Evolutionary conservation across 1,140 invertebrate species (phyloP), one percentile per base, ranked within the genome.

Genomic region (Drosophila bocqueti): DNA sequence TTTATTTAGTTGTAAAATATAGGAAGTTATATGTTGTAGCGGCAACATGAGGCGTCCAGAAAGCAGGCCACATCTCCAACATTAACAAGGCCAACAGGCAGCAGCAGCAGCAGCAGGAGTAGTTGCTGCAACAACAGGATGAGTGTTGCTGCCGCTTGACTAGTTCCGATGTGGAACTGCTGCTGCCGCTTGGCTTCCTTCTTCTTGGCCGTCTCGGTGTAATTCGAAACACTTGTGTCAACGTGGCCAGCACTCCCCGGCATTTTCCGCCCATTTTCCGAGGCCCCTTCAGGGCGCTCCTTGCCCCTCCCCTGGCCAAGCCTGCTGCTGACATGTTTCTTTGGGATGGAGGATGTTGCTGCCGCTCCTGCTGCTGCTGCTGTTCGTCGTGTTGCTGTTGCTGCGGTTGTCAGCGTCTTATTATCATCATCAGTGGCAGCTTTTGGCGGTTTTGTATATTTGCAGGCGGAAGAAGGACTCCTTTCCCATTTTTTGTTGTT

Each of bases 161-260:
- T 78, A 64, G 76, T 60, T 74, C 69, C 47, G 38, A 62, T 64
- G 73, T 43, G 40, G 59, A 38, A 34, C 26, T 55, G 54, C 54
- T 57, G 57, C 52, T 64, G 66, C 58, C 46, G 52, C 47, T 36
- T 83, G 82, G 57, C 73, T 76, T 59, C 43, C 45, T 18, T 66
- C 61, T 77, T 81, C 65, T 31, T 61, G 18, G 71, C n/a, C 18
- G 21, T 67, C 76, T 75, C 15, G 54, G 73, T 83, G 84, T 92
- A 92, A 92, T 92, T 92, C 74, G 79, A 90, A 92, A 83, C 91
- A 92, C 91, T 92, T 92, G 91, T 92, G 86, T 77, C 90, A 91
- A 75, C 75, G 72, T 79, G 61, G 61, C 61, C 31, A 75, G 36
- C 29, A 42, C 60, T 18, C 31, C 43, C 15, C 18, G 40, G 31